These are phyloP conservation scores for Cetonia aurata DNA, from an alignment of 2,888 invertebrate genomes.

Conservation along the genomic window DNA sequence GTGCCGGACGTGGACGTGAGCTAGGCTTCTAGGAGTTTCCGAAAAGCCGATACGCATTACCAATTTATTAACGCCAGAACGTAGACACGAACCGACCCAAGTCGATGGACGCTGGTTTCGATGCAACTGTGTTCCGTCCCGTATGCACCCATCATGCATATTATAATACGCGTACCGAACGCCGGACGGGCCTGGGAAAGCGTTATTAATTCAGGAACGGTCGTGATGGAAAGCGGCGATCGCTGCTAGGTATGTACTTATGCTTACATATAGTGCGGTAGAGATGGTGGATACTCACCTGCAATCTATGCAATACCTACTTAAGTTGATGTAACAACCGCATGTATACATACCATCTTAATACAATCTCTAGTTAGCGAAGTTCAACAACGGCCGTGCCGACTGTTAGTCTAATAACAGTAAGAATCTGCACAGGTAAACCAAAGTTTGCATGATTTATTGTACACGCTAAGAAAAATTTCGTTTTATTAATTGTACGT, in stretches of 20 bases:
- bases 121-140: background rate
- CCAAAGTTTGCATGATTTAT: too few species aligned
- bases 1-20: background rate
- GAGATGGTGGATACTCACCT: background rate
- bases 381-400: background rate
- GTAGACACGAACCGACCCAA: constrained; percentile 9
- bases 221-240: background rate
- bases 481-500: too few species aligned
- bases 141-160: background rate
- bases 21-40: constrained; percentile 3
- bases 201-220: constrained; percentile 17
- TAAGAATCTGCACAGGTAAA: too few species aligned
- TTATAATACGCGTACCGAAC: background rate
- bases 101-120: background rate
- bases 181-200: background rate
- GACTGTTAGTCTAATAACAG: too few species aligned
- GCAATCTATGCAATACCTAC: constrained; percentile 13
- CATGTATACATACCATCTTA: background rate
- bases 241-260: constrained; percentile 27
- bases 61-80: constrained; percentile 21
- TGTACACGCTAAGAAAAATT: too few species aligned
- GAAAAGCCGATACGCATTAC: constrained; percentile 23
- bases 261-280: background rate
- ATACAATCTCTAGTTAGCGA: constrained; percentile 6
- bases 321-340: constrained; percentile 15